These are phyloP conservation scores for Drosophila yakuba DNA, from an alignment of 1,140 invertebrate species.

Conservation along the genomic window DNA sequence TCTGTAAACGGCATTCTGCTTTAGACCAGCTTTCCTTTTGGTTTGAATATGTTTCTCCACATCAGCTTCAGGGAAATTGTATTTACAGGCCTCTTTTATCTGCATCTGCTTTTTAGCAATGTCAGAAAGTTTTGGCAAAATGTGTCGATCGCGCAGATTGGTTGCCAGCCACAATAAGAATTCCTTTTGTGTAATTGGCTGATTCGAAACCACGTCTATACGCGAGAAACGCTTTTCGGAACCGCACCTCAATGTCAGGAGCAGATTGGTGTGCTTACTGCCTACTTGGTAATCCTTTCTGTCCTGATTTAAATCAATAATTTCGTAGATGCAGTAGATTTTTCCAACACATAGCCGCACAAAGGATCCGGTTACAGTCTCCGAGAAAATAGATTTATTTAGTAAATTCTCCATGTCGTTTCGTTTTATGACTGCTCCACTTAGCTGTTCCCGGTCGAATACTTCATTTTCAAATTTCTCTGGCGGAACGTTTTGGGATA, in stretches of 20 bases:
- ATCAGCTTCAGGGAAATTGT: constrained; percentile 39
- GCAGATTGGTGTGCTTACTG: neutral
- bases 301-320: constrained; percentile 1
- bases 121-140: constrained; percentile 9
- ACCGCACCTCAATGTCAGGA: no score
- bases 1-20: constrained; percentile 13
- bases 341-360: constrained; percentile 31
- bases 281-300: neutral
- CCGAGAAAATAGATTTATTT: constrained; percentile 37
- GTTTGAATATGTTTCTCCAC: constrained; percentile 37
- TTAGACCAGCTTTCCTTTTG: constrained; percentile 6
- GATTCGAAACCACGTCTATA: constrained; percentile 47
- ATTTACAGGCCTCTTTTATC: constrained; percentile 22
- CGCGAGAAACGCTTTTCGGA: neutral
- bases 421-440: constrained; percentile 5
- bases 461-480: neutral
- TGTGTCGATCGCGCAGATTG: neutral
- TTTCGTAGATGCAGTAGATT: constrained; percentile 11
- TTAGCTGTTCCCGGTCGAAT: constrained; percentile 6
- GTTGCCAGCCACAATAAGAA: constrained; percentile 15
- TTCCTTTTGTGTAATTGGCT: constrained; percentile 13
- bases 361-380: constrained; percentile 34
- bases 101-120: constrained; percentile 35
- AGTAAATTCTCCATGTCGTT: constrained; percentile 34
- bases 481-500: no score